Evolutionary conservation across 2,888 invertebrate species (phyloP), one percentile per base, ranked within the genome.

Genomic region (Microctonus hyperodae): DNA sequence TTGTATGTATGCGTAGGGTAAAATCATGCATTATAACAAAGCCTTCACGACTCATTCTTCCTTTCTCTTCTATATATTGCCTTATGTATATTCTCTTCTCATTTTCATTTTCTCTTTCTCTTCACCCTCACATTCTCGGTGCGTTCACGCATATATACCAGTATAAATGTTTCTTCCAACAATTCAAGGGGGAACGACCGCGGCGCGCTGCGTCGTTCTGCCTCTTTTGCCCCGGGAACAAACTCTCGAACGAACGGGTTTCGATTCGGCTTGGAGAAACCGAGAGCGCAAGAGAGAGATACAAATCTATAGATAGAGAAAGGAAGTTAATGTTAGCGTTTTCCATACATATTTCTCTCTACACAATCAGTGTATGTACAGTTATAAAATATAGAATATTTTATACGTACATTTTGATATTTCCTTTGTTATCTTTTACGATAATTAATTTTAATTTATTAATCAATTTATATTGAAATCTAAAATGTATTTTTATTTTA

Each of bases 151-250:
- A 71, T 70, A 67, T 69, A 66, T 67, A 64, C 69, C 64, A 65
- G 65, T 71, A 71, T 71, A 72, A 70, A 72, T 72, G 69, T 71
- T 71, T 71, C 70, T 69, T 70, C 64, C 68, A 70, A 72, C 72
- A 72, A 73, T 72, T 67, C 70, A 7, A 69, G 64, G 72, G 73
- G 72, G 73, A 72, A 72, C 72, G 72, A 72, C 70, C 72, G 69
- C 73, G 69, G 48, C 55, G 63, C 57, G 63, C 67, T 65, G 64
- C 60, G 61, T 53, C 57, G 61, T 65, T 70, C 44, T 69, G 69
- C 65, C 68, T 61, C 57, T 58, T 61, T 70, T 64, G 67, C 68
- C 67, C 70, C 69, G 62, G 66, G 64, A 68, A 61, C 58, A 40
- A 16, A 57, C 67, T 69, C 67, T 65, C 64, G 63, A 70, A 70